These are phyloP conservation scores for Cryptocephalus moraei DNA, from an alignment of 2,888 invertebrate species.

Conservation along the genomic window DNA sequence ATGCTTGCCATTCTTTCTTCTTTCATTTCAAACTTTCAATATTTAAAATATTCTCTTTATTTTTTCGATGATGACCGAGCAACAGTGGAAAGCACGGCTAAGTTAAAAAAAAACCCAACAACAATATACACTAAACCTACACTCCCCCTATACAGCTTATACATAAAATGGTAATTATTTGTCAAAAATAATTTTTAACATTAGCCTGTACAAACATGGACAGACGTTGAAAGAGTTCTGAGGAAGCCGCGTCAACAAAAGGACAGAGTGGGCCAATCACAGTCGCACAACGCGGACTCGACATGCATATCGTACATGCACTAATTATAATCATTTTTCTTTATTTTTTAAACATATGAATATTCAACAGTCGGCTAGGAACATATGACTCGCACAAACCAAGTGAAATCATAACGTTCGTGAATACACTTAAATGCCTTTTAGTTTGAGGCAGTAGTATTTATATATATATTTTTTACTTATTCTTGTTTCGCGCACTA, in stretches of 20 bases:
- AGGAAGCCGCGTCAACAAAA: constrained; percentile 21
- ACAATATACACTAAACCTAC: constrained; percentile 37
- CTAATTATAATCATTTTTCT: constrained; percentile 18
- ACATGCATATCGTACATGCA: constrained; percentile 24
- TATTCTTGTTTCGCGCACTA: constrained; percentile 5
- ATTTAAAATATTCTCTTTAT: constrained; percentile 1
- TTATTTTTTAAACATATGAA: constrained; percentile 24
- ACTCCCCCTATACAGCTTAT: constrained; percentile 37
- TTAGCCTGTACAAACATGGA: constrained; percentile 36
- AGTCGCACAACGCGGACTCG: constrained; percentile 27
- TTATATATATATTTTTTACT: too few species aligned
- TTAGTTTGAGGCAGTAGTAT: constrained; percentile 18
- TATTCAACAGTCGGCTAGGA: constrained; percentile 34
- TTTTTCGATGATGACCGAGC: constrained; percentile 22
- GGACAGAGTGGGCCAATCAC: constrained; percentile 31
- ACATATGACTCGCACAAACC: constrained; percentile 32
- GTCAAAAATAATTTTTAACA: constrained; percentile 38
- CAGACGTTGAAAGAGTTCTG: constrained; percentile 22
- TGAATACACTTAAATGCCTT: constrained; percentile 27
- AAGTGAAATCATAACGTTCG: constrained; percentile 26
- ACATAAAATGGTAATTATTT: constrained; percentile 37
- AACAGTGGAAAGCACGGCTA: constrained; percentile 27
- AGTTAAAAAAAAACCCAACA: constrained; percentile 32
- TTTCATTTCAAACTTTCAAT: too few species aligned
- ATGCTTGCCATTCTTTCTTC: not conserved